phyloP scores from a whole-genome alignment of 2,113 vertebrate genomes.

The Gopherus evgoodei region DNA sequence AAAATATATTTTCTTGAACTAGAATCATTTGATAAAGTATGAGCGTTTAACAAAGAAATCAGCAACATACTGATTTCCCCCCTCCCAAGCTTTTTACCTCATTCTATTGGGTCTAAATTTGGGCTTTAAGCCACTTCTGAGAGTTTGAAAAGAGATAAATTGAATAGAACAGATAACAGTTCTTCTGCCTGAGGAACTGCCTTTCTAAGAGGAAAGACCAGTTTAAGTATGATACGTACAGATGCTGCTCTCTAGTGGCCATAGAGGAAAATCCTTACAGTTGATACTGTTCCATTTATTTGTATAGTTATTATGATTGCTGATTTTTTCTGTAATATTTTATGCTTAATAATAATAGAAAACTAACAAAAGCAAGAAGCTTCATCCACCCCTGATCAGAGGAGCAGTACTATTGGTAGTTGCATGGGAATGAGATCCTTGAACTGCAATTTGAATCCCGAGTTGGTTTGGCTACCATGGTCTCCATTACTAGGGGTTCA shows the following conservation, averaged over 20 bases:
- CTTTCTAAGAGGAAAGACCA: accelerated
- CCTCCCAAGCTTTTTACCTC: not conserved
- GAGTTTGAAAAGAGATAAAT: not conserved
- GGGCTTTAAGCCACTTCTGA: not conserved
- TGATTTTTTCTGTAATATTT: accelerated
- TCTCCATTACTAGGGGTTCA: not conserved
- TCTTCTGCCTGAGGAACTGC: accelerated
- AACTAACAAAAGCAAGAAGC: not conserved
- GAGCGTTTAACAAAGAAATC: not conserved
- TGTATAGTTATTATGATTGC: accelerated
- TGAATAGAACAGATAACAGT: not conserved
- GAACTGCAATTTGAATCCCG: not conserved
- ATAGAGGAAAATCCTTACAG: not conserved
- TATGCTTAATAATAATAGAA: not conserved
- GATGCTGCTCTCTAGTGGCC: conserved; percentile 69
- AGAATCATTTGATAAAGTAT: not conserved
- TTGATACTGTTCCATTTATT: not conserved
- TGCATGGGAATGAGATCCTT: not conserved
- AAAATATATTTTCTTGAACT: not conserved
- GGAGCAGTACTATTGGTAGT: accelerated
- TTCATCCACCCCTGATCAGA: not conserved
- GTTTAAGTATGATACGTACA: not conserved
- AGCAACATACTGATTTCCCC: not conserved
- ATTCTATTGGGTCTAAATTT: not conserved
- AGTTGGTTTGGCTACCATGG: not conserved